A percentile compares a stretch with the other conserved stretches of the same genome.
Evolutionary conservation across 1,140 invertebrate species (phyloP).

Genomic region (Drosophila ohnishii): DNA sequence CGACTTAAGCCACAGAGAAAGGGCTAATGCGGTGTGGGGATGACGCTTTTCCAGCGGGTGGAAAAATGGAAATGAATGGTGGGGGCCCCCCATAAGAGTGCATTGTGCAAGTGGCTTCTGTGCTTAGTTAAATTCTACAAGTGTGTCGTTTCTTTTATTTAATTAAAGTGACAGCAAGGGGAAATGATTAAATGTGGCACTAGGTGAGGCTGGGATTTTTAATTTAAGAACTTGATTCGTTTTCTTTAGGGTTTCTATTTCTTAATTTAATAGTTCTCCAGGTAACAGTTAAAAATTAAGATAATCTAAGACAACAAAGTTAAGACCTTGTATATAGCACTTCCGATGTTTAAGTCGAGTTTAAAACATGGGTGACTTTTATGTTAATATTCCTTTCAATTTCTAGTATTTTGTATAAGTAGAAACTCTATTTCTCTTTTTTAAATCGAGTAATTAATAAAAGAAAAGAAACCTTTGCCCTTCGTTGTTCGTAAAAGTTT

Average conservation of each 20-base stretch:
- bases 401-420: background rate
- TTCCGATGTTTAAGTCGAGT: too few relatives aligned
- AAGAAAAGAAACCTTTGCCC: too few relatives aligned
- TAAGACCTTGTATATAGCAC: too few relatives aligned
- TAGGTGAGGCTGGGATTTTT: conserved; percentile 4
- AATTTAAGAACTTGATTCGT: too few relatives aligned
- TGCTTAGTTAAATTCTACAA: conserved; percentile 45
- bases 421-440: too few relatives aligned
- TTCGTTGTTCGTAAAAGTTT: too few relatives aligned
- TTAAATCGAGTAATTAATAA: background rate
- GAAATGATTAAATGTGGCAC: conserved; percentile 19
- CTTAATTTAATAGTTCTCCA: background rate
- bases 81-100: conserved; percentile 10
- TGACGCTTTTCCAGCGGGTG: conserved; percentile 1
- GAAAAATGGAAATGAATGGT: conserved; percentile 16
- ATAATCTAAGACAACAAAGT: too few relatives aligned
- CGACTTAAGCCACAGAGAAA: conserved; percentile 23
- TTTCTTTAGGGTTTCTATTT: background rate
- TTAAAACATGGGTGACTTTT: too few relatives aligned
- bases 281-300: too few relatives aligned
- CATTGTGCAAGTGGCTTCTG: conserved; percentile 35
- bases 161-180: conserved; percentile 8
- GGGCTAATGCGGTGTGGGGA: conserved; percentile 10
- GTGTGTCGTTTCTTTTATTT: conserved; percentile 14
- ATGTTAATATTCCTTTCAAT: background rate